Evolutionary conservation across 2,888 invertebrate species (phyloP).

Genomic region (Drosophila eohydei): DNA sequence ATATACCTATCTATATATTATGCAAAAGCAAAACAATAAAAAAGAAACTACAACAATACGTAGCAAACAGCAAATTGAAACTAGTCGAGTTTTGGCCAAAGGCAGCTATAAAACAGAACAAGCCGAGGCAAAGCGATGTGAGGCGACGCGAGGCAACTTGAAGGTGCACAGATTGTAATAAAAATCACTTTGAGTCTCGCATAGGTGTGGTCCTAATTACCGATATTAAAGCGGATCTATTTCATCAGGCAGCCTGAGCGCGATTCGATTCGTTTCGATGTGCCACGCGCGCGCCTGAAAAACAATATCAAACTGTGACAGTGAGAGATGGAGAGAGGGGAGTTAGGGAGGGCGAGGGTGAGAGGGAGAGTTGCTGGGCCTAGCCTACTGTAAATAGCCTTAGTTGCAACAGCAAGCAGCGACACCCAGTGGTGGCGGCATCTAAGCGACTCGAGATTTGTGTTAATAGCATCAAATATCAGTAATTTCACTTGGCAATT

Average conservation of each 20-base stretch:
- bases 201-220: conserved; percentile 83
- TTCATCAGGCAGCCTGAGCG: conserved; percentile 64
- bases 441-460: conserved; percentile 62
- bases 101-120: conserved; percentile 68
- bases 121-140: conserved; percentile 25
- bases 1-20: conserved; percentile 12
- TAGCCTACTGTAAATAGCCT: conserved; percentile 46
- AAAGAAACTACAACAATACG: conserved; percentile 16
- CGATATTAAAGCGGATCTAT: conserved; percentile 82
- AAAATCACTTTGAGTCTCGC: conserved; percentile 77
- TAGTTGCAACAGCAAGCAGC: conserved; percentile 35
- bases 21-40: conserved; percentile 50
- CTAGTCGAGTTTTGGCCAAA: conserved; percentile 78
- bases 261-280: conserved; percentile 32
- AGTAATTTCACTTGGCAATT: conserved; percentile 80
- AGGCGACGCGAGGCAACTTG: conserved; percentile 12
- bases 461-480: conserved; percentile 84
- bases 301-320: conserved; percentile 48
- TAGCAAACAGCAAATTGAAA: conserved; percentile 70
- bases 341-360: background rate
- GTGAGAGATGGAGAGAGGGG: background rate
- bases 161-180: conserved; percentile 51
- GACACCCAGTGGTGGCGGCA: conserved; percentile 34
- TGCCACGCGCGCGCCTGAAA: conserved; percentile 66
- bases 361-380: conserved; percentile 20